phyloP scores from a whole-genome alignment of 2,888 invertebrate species.

The Drosophila percnosoma region DNA sequence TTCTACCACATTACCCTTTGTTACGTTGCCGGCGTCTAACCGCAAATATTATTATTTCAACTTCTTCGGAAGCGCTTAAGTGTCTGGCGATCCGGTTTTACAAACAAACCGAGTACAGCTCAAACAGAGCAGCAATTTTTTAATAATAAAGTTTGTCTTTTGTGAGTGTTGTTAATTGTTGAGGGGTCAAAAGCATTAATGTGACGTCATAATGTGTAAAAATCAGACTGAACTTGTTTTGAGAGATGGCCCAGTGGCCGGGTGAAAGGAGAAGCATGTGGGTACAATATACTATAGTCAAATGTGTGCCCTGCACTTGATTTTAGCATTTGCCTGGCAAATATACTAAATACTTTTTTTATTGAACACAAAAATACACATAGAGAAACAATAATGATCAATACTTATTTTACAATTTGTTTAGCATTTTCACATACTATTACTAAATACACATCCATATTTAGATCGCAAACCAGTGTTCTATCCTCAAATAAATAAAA shows the following conservation, averaged over 20 bases:
- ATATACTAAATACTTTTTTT: neutral
- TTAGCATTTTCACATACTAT: neutral
- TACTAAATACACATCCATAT: neutral
- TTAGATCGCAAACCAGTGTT: neutral
- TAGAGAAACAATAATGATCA: neutral
- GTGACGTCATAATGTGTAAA: conserved; percentile 55
- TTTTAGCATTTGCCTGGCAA: neutral
- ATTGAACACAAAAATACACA: neutral
- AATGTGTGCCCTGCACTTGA: neutral
- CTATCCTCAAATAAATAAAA: neutral
- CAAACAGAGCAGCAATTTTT: conserved; percentile 49
- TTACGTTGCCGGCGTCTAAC: conserved; percentile 32
- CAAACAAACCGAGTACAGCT: conserved; percentile 25
- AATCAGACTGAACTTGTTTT: conserved; percentile 20
- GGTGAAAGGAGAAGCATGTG: conserved; percentile 35
- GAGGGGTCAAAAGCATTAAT: conserved; percentile 69
- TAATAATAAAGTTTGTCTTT: conserved; percentile 43
- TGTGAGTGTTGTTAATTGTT: conserved; percentile 61
- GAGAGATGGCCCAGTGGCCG: conserved; percentile 37
- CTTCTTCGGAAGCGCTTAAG: conserved; percentile 68
- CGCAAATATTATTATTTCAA: conserved; percentile 39
- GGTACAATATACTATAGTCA: conserved; percentile 6
- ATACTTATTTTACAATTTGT: neutral
- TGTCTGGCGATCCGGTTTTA: conserved; percentile 59
- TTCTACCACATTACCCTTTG: conserved; percentile 18